Conservation (phyloP, 2,113 vertebrate genomes). For the Gadus macrocephalus region DNA sequence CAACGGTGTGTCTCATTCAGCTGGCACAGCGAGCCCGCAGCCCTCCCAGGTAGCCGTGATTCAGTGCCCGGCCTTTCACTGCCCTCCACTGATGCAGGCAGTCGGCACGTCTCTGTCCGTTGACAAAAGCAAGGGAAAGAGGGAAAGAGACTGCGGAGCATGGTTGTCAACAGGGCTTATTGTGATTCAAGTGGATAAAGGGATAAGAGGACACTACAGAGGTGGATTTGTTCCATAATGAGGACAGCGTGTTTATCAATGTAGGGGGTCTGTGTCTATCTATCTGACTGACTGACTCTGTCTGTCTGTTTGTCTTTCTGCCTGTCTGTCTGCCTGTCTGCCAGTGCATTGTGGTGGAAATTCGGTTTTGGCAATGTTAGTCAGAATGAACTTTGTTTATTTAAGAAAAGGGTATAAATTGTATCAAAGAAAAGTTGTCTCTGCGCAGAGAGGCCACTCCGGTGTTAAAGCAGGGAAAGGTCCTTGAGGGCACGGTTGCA, state of each 20-base stretch:
- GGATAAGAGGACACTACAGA: not conserved
- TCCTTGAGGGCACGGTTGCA: no score
- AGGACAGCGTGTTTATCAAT: not conserved
- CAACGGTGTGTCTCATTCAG: no score
- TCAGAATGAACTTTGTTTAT: no score
- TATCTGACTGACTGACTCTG: not conserved
- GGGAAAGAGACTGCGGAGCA: slow-evolving; percentile 24
- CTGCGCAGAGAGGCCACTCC: no score
- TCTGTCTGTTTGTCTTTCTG: not conserved
- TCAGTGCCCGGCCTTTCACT: slow-evolving; percentile 18
- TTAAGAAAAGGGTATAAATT: no score
- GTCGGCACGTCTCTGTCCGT: slow-evolving; percentile 17
- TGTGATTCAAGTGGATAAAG: not conserved
- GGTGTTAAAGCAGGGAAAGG: no score
- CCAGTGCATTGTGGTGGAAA: not conserved
- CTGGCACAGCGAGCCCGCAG: no score
- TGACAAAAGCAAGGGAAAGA: slow-evolving; percentile 25
- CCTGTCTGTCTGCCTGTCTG: not conserved
- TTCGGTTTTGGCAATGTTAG: no score
- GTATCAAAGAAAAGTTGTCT: no score
- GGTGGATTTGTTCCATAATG: not conserved
- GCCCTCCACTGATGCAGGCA: slow-evolving; percentile 5
- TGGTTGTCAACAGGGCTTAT: slow-evolving; percentile 10
- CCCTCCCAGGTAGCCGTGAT: slow-evolving; percentile 7
- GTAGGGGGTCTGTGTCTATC: not conserved